Conservation (phyloP, 2,113 vertebrate species). For the Heterotis niloticus region DNA sequence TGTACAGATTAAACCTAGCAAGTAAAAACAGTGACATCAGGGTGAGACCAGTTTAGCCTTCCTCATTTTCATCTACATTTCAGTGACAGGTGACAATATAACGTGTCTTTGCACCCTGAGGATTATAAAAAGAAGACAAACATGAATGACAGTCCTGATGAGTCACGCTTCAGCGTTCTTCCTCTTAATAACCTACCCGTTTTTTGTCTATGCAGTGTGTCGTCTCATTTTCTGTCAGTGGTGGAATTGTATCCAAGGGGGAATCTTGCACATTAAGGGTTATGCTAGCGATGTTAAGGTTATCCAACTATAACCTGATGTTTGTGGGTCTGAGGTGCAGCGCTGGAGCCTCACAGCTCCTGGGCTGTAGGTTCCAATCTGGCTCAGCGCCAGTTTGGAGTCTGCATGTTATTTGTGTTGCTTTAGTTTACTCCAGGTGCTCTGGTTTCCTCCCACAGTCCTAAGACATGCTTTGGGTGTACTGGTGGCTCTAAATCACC, state of each 20-base stretch:
- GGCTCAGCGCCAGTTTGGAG: too few relatives aligned
- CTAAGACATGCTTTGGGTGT: too few relatives aligned
- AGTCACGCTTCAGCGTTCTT: neutral
- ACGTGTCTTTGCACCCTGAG: constrained; percentile 7
- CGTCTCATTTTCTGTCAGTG: neutral
- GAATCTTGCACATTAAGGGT: neutral
- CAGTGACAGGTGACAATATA: neutral
- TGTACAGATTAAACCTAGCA: neutral
- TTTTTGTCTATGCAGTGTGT: neutral
- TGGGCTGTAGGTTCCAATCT: too few relatives aligned
- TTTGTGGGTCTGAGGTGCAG: too few relatives aligned
- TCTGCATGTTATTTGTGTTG: too few relatives aligned
- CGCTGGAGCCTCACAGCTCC: too few relatives aligned
- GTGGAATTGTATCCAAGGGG: neutral
- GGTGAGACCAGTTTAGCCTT: neutral
- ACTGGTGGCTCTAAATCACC: too few relatives aligned
- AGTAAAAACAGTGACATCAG: neutral
- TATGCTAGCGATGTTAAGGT: too few relatives aligned
- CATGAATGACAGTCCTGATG: neutral
- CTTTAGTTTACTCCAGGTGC: too few relatives aligned
- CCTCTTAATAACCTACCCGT: neutral
- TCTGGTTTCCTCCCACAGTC: too few relatives aligned
- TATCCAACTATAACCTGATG: too few relatives aligned
- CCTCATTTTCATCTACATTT: neutral
- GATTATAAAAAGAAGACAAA: neutral